Conservation (phyloP, 92 coral and sea anemone genomes). For the Hydrozoanthus gracilis region DNA sequence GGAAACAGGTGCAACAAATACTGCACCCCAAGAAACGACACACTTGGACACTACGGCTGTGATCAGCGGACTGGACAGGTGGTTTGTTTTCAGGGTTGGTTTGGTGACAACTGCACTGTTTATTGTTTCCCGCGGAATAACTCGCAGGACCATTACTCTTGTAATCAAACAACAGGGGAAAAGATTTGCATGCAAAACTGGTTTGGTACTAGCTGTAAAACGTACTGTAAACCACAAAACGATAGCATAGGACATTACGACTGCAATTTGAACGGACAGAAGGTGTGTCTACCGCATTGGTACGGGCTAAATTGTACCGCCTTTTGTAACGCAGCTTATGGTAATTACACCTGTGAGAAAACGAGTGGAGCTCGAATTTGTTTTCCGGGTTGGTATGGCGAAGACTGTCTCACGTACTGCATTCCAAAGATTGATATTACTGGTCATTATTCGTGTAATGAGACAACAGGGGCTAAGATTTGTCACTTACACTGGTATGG, state of each 20-base stretch:
- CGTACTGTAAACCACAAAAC: slow-evolving; percentile 19
- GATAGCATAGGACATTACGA: slow-evolving; percentile 28
- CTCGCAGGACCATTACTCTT: slow-evolving; percentile 32
- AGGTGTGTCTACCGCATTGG: slow-evolving; percentile 39
- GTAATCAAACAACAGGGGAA: slow-evolving; percentile 55
- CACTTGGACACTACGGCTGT: slow-evolving; percentile 54
- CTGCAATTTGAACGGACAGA: slow-evolving; percentile 45
- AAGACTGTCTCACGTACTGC: slow-evolving; percentile 71
- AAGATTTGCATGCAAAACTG: slow-evolving; percentile 63
- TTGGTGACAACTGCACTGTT: slow-evolving; percentile 50
- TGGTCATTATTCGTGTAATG: slow-evolving; percentile 60
- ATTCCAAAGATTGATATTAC: slow-evolving; percentile 54
- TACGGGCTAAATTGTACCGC: slow-evolving; percentile 28
- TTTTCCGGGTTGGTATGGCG: slow-evolving; percentile 65
- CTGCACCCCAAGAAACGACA: slow-evolving; percentile 42
- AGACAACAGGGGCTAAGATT: slow-evolving; percentile 46
- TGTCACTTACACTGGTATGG: slow-evolving; percentile 27
- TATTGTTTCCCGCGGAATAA: slow-evolving; percentile 48
- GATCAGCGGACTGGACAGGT: slow-evolving; percentile 39
- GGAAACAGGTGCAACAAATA: slow-evolving; percentile 33
- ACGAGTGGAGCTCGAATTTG: slow-evolving; percentile 73
- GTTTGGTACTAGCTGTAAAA: slow-evolving; percentile 58
- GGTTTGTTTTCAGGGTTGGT: slow-evolving; percentile 54
- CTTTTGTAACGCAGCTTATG: slow-evolving; percentile 33
- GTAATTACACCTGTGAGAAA: slow-evolving; percentile 75